Conservation (phyloP, 2,888 invertebrate species). For the Sinotaia quadrata region DNA sequence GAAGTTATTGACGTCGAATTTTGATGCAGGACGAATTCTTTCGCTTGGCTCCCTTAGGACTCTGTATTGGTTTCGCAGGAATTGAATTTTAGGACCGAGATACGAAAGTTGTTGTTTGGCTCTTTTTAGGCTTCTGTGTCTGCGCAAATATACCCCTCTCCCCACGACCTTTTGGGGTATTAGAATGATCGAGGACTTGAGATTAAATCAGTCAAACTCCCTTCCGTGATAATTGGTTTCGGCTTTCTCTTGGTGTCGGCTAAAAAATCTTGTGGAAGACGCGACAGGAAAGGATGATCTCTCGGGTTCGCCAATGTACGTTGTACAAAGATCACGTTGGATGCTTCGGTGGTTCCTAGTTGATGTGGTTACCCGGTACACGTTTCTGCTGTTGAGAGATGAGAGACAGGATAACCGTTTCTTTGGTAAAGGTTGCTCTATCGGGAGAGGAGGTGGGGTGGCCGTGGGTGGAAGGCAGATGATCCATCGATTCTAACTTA, state of each 20-base stretch:
- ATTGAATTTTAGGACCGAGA: slow-evolving; percentile 10
- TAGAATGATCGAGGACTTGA: slow-evolving; percentile 12
- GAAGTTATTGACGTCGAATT: slow-evolving; percentile 14
- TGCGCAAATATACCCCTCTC: slow-evolving; percentile 2
- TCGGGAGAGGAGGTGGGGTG: too few relatives aligned
- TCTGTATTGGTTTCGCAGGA: slow-evolving; percentile 11
- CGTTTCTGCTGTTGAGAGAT: too few relatives aligned
- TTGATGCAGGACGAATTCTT: slow-evolving; percentile 5
- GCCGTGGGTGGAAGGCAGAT: too few relatives aligned
- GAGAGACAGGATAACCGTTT: too few relatives aligned
- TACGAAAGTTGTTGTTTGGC: slow-evolving; percentile 5
- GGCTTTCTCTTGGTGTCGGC: not conserved
- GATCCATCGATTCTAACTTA: too few relatives aligned
- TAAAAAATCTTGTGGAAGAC: too few relatives aligned
- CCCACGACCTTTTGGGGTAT: slow-evolving; percentile 20
- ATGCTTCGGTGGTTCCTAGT: too few relatives aligned
- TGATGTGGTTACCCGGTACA: too few relatives aligned
- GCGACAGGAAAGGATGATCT: too few relatives aligned
- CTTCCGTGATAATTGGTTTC: slow-evolving; percentile 1
- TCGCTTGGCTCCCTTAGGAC: not conserved
- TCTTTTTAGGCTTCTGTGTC: not conserved
- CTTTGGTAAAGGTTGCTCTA: too few relatives aligned
- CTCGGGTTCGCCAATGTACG: too few relatives aligned
- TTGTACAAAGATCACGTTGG: too few relatives aligned
- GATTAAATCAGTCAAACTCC: slow-evolving; percentile 10